Evolutionary conservation across 2,113 vertebrate genomes (phyloP).

Genomic region (Tetrao urogallus): DNA sequence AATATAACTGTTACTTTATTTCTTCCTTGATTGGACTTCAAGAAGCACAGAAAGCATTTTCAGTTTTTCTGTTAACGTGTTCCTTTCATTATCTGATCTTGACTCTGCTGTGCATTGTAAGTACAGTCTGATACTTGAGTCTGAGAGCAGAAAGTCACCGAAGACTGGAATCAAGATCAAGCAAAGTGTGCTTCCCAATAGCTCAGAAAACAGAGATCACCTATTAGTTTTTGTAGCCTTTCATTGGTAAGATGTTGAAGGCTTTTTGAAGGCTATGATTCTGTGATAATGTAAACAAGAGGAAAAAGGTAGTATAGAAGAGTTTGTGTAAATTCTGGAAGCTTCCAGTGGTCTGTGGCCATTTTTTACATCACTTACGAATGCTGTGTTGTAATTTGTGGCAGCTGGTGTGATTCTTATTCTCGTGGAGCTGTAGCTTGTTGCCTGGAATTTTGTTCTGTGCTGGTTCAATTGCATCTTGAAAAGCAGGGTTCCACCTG

Average conservation of each 20-base stretch:
- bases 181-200: not conserved
- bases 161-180: not conserved
- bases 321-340: not conserved
- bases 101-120: not conserved
- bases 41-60: not conserved
- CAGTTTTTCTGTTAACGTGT: not conserved
- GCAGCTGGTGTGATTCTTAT: not conserved
- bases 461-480: not conserved
- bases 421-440: not conserved
- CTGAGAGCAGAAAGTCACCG: not conserved
- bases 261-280: too few relatives aligned
- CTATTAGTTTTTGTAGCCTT: not conserved
- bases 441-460: not conserved
- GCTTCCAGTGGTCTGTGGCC: not conserved
- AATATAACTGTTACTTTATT: not conserved
- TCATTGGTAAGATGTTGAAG: not conserved
- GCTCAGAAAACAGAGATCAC: not conserved
- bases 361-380: not conserved
- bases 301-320: not conserved
- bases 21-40: not conserved
- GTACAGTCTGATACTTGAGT: not conserved
- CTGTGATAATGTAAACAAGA: not conserved
- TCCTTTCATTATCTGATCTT: not conserved
- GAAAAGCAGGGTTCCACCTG: not conserved
- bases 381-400: not conserved